phyloP scores from a whole-genome alignment of 2,113 vertebrate species.

The Oncorhynchus gorbuscha region DNA sequence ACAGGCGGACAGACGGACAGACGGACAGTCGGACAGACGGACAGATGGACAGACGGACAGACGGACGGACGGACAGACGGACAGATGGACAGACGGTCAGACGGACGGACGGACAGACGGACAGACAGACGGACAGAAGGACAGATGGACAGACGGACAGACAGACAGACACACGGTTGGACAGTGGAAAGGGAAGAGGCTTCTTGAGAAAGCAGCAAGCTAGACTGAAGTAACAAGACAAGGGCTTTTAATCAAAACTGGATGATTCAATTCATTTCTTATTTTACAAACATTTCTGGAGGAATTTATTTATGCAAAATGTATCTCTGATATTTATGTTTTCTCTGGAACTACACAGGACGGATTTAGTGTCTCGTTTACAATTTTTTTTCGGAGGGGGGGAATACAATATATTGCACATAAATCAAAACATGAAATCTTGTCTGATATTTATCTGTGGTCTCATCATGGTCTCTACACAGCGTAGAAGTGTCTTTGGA shows the following conservation, averaged over 20 bases:
- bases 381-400: conserved; percentile 14
- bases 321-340: conserved; percentile 57
- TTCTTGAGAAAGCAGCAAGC: conserved; percentile 7
- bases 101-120: no score
- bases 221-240: conserved; percentile 32
- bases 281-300: conserved; percentile 41
- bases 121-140: no score
- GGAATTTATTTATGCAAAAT: conserved; percentile 59
- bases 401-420: conserved; percentile 54
- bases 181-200: conserved; percentile 9
- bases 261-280: conserved; percentile 11
- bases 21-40: not conserved
- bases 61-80: no score
- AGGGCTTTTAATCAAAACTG: conserved; percentile 55
- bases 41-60: conserved; percentile 2
- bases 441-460: conserved; percentile 47
- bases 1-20: conserved; percentile 3
- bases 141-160: not conserved
- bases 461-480: conserved; percentile 32
- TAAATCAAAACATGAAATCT: conserved; percentile 52
- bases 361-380: conserved; percentile 35
- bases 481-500: conserved; percentile 18
- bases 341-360: conserved; percentile 34
- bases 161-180: conserved; percentile 1
- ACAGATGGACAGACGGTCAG: no score